A percentile compares a stretch with the other conserved stretches of the same genome.
Evolutionary conservation across 2,888 invertebrate species (phyloP).

Genomic region (Celastrina argiolus): DNA sequence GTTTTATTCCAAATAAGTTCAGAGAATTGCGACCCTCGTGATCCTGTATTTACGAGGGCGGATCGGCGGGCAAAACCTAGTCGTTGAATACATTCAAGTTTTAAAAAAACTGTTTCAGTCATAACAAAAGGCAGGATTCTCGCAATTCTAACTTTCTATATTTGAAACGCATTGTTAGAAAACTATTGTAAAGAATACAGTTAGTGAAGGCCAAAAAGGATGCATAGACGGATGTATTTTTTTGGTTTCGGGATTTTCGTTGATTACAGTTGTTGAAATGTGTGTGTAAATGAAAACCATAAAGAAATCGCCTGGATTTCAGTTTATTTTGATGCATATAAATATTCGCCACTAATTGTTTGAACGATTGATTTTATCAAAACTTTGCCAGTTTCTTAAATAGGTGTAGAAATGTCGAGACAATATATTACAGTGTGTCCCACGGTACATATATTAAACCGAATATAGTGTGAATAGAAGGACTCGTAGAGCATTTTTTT

Average conservation of each 20-base stretch:
- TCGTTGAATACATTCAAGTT: neutral
- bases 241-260: neutral
- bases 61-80: too few species aligned
- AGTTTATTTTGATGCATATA: too few species aligned
- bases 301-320: neutral
- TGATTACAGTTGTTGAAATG: neutral
- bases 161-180: slow-evolving; percentile 15
- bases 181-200: slow-evolving; percentile 8
- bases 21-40: too few species aligned
- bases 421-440: too few species aligned
- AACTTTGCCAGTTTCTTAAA: too few species aligned
- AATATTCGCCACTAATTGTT: neutral
- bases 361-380: too few species aligned
- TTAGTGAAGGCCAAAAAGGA: slow-evolving; percentile 17
- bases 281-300: neutral
- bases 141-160: neutral
- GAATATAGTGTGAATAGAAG: too few species aligned
- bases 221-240: neutral
- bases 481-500: too few species aligned
- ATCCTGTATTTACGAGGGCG: neutral
- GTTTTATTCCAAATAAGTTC: too few species aligned
- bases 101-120: neutral
- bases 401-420: too few species aligned
- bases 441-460: too few species aligned
- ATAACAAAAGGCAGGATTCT: neutral